Percentiles rank a stretch among this genome's conserved stretches.
Evolutionary conservation across 37 sponge, comb jelly and placozoan species (phyloP).

Genomic region (Haliclona indistincta): DNA sequence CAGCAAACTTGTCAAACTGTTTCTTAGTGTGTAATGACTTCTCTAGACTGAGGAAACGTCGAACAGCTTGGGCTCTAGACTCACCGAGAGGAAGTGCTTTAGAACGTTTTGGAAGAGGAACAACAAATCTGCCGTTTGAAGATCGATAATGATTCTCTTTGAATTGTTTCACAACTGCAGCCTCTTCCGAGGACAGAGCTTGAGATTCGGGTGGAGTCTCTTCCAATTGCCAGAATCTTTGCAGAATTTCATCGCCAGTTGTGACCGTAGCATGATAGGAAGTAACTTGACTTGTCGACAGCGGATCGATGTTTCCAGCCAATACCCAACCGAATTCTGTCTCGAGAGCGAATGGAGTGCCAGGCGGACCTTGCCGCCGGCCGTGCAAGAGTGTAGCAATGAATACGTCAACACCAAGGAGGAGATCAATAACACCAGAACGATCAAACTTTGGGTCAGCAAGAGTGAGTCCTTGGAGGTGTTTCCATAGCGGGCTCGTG

Average conservation of each 20-base stretch:
- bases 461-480: background rate
- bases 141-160: background rate
- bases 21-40: conserved; percentile 5
- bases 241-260: conserved; percentile 21
- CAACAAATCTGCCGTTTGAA: no score
- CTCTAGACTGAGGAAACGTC: conserved; percentile 24
- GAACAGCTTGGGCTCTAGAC: conserved; percentile 20
- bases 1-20: background rate
- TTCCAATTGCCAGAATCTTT: conserved; percentile 19
- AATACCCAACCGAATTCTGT: background rate
- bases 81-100: background rate
- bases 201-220: background rate
- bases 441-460: background rate
- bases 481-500: no score
- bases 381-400: background rate
- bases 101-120: conserved; percentile 14
- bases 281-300: background rate
- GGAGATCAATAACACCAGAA: background rate
- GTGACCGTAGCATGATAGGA: background rate
- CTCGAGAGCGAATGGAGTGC: background rate
- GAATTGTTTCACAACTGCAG: conserved; percentile 3
- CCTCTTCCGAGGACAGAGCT: conserved; percentile 26
- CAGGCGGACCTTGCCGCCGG: background rate
- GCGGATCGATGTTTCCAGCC: no score
- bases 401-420: no score